A percentile compares a stretch with the other conserved stretches of the same genome.
phyloP scores from a whole-genome alignment of 1,140 invertebrate species.

The Pseudomyrmex sp. region DNA sequence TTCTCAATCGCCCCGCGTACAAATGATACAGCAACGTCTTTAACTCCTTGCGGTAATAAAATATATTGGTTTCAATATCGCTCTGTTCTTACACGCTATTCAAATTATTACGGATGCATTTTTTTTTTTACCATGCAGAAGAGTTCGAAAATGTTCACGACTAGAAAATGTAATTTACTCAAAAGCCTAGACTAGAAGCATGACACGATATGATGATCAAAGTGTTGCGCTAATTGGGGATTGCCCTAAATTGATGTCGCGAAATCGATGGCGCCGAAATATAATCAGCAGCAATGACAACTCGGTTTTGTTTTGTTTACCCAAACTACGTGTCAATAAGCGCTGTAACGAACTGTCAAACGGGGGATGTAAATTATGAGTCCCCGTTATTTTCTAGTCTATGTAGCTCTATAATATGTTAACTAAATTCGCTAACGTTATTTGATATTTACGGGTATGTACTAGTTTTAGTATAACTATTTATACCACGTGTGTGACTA shows the following conservation, averaged over 20 bases:
- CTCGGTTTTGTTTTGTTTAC: neutral
- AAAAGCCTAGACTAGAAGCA: conserved; percentile 17
- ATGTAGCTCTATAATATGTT: neutral
- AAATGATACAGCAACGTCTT: too few relatives aligned
- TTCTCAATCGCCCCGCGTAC: too few relatives aligned
- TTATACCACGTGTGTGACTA: too few relatives aligned
- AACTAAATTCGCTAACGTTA: neutral
- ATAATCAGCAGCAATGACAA: neutral
- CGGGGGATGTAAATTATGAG: neutral
- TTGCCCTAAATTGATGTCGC: conserved; percentile 29
- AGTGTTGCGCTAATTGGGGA: conserved; percentile 1
- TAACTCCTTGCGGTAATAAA: too few relatives aligned
- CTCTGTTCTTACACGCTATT: too few relatives aligned
- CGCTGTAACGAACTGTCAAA: conserved; percentile 1
- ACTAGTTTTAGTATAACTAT: conserved; percentile 1
- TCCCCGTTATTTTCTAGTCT: conserved; percentile 4
- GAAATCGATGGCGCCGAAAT: neutral
- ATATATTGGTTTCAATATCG: too few relatives aligned
- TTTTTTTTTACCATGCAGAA: conserved; percentile 14
- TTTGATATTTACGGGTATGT: neutral
- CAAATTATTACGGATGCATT: conserved; percentile 10
- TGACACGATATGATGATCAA: conserved; percentile 13
- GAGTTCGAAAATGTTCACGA: neutral
- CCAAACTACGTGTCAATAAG: conserved; percentile 18
- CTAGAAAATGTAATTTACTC: neutral